Evolutionary conservation across 2,797 vertebrate species (phyloP), one percentile per base, ranked within the genome.

Genomic region (Geotria australis): DNA sequence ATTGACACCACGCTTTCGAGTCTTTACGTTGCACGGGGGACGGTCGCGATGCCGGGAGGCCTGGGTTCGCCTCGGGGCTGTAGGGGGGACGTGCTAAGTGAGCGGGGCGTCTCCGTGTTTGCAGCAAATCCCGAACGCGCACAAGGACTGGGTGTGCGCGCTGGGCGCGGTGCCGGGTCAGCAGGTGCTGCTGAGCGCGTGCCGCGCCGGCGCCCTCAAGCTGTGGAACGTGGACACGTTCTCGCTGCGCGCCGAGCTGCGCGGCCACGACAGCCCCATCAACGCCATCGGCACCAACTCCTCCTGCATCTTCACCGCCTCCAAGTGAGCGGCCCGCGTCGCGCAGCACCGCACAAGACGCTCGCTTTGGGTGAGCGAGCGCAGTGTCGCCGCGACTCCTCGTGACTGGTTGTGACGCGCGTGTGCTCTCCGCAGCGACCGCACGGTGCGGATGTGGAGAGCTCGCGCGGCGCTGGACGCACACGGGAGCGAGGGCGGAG

Each of bases 161-260:
- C 72, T 98, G 71, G 84, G 85, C 8, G 81, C 79, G 2, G 79
- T 94, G 45, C 84, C 91, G 0, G 77, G 79, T 2, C 78, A 84
- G 8, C 81, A 85, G 64, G 78, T 89, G 82, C 73, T 98, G 70
- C 75, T 95, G 63, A 96, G 86, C 1, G 84, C 72, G 67, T 98
- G 89, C 65, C 75, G 91, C 1, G 86, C 78, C 0, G 89, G 91
- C 8, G 63, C 82, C 70, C 70, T 98, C 66, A 95, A 96, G 60
- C 84, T 95, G 58, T 98, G 91, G 91, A 94, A 93, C 1, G 79
- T 91, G 60, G 91, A 98, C 57, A 88, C 73, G 70, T 88, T 98
- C 67, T 82, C 81, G 1, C 80, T 83, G 0, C 72, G 95, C 0
- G 89, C 84, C 60, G 91, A 96, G 71, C 77, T 98, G 70, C 84